Conservation (phyloP, 2,113 vertebrate genomes). For the Phrynocephalus versicolor region DNA sequence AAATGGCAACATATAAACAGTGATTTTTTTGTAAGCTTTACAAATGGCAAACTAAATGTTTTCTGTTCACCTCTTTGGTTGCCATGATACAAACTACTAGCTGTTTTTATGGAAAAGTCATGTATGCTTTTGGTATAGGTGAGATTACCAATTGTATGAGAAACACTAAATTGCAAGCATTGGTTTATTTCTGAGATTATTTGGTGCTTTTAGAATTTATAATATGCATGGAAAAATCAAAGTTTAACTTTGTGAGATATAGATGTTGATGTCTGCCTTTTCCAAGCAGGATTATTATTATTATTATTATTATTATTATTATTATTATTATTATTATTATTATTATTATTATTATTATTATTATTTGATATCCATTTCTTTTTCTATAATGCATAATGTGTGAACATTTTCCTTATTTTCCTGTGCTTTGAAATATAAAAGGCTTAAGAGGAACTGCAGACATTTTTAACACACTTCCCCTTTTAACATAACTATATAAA, state of each 20-base stretch:
- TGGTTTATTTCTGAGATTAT: neutral
- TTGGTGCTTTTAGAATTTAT: neutral
- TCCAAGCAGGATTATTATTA: neutral
- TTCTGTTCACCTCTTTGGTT: slow-evolving; percentile 27
- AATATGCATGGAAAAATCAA: neutral
- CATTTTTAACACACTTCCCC: neutral
- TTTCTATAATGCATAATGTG: neutral
- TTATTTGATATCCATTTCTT: neutral
- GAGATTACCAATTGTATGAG: slow-evolving; percentile 65
- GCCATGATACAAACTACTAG: slow-evolving; percentile 19
- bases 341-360: too few relatives aligned
- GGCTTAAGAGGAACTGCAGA: neutral
- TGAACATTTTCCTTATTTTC: slow-evolving; percentile 1
- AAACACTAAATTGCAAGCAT: slow-evolving; percentile 58
- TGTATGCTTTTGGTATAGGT: slow-evolving; percentile 36
- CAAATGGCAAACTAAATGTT: slow-evolving; percentile 1
- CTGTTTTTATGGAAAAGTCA: neutral
- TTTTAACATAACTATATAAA: neutral
- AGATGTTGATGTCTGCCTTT: slow-evolving; percentile 1
- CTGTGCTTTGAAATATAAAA: neutral
- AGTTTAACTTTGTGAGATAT: neutral
- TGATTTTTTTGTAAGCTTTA: neutral
- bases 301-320: too few relatives aligned
- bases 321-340: too few relatives aligned
- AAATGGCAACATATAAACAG: neutral